A percentile compares a stretch with the other conserved stretches of the same genome.
These are phyloP conservation scores for Lasioglossum leucozonium DNA, from an alignment of 2,888 invertebrate species.

Conservation along the genomic window DNA sequence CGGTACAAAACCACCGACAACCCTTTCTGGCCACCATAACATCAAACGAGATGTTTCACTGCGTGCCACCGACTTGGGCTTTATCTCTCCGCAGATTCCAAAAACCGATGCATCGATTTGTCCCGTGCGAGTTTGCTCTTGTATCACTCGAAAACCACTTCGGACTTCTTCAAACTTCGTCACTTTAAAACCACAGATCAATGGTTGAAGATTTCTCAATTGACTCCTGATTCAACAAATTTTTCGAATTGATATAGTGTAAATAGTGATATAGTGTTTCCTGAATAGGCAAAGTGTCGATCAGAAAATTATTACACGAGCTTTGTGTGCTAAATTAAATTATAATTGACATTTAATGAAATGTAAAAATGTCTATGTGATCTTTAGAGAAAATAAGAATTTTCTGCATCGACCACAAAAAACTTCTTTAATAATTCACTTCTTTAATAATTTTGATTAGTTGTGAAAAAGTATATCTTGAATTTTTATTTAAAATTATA, in stretches of 20 bases:
- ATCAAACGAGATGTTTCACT: constrained; percentile 30
- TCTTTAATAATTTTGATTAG: background rate
- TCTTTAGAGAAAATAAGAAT: too few relatives aligned
- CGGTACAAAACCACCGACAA: constrained; percentile 46
- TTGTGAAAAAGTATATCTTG: background rate
- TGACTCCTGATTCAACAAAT: background rate
- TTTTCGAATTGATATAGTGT: background rate
- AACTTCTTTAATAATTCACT: too few relatives aligned
- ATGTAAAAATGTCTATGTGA: background rate
- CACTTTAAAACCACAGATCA: too few relatives aligned
- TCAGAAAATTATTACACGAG: too few relatives aligned
- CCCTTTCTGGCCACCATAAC: constrained; percentile 50
- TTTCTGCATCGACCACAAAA: background rate
- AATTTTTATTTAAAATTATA: too few relatives aligned
- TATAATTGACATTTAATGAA: background rate
- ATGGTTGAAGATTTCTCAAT: background rate
- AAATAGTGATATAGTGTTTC: background rate
- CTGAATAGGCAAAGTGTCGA: background rate
- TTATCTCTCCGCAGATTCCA: background rate
- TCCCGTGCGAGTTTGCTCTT: background rate
- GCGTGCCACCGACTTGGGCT: constrained; percentile 23
- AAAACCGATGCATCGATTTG: background rate
- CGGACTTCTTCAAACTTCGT: background rate
- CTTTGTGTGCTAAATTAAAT: background rate
- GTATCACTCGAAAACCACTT: background rate